Evolutionary conservation across 2,797 vertebrate genomes (phyloP).

Genomic region (Chanos chanos): DNA sequence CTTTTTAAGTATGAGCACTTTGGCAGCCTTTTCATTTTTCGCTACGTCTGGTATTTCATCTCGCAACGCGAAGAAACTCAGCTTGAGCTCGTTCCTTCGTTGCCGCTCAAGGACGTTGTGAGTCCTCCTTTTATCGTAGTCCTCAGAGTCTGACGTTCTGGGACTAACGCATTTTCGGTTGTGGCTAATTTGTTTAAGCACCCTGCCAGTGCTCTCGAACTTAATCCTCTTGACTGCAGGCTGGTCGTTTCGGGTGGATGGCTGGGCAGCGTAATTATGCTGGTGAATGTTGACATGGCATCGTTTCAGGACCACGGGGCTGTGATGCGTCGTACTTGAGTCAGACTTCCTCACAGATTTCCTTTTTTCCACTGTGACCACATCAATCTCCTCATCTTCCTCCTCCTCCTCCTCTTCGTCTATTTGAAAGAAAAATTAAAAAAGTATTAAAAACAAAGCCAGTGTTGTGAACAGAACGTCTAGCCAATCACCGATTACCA

Average conservation of each 20-base stretch:
- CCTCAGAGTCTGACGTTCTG: constrained; percentile 77
- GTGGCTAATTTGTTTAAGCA: constrained; percentile 79
- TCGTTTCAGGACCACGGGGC: constrained; percentile 82
- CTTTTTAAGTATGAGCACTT: constrained; percentile 87
- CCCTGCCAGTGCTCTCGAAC: constrained; percentile 68
- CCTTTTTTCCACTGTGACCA: constrained; percentile 83
- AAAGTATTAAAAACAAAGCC: neutral
- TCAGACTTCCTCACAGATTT: constrained; percentile 58
- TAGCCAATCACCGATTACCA: too few species aligned
- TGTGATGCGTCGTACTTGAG: constrained; percentile 66
- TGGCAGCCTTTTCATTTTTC: constrained; percentile 83
- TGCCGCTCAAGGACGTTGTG: constrained; percentile 93
- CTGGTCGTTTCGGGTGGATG: constrained; percentile 69
- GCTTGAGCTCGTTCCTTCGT: constrained; percentile 84
- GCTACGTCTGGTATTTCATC: constrained; percentile 85
- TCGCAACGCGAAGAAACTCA: constrained; percentile 82
- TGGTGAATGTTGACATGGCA: constrained; percentile 86
- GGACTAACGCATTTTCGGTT: constrained; percentile 81
- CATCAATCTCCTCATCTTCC: constrained; percentile 85
- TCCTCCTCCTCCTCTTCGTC: constrained; percentile 44
- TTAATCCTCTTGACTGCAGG: constrained; percentile 76
- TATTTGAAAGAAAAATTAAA: constrained; percentile 2
- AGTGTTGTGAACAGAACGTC: constrained; percentile 20
- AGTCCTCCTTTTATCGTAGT: constrained; percentile 82
- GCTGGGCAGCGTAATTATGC: constrained; percentile 88